Conservation (phyloP, 2,797 vertebrate genomes). For the Rhinatrema bivittatum region DNA sequence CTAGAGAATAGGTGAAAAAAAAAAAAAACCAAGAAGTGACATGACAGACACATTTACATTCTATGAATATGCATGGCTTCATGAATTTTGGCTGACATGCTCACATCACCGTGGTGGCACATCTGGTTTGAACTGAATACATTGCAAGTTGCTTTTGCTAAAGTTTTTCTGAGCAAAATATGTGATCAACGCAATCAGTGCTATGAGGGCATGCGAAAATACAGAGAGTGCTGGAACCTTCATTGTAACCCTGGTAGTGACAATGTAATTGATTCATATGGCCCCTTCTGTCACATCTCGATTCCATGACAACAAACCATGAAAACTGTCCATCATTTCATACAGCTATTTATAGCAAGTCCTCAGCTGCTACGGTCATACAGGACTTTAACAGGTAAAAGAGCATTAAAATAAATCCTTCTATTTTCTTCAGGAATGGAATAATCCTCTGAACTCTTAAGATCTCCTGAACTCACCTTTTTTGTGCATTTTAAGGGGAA, state of each 20-base stretch:
- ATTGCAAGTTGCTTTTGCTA: no score
- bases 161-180: no score
- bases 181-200: no score
- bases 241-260: slow-evolving; percentile 49
- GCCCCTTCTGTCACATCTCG: slow-evolving; percentile 36
- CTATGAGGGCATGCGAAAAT: no score
- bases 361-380: slow-evolving; percentile 56
- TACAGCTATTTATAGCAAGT: slow-evolving; percentile 67
- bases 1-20: no score
- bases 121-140: slow-evolving; percentile 45
- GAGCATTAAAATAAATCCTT: no score
- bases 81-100: slow-evolving; percentile 43
- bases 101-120: slow-evolving; percentile 28
- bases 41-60: slow-evolving; percentile 23
- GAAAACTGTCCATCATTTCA: slow-evolving; percentile 46
- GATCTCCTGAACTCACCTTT: no score
- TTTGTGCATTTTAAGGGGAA: no score
- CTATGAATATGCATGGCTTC: slow-evolving; percentile 23
- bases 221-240: slow-evolving; percentile 45
- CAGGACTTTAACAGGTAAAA: no score
- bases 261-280: slow-evolving; percentile 31
- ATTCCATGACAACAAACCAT: slow-evolving; percentile 48
- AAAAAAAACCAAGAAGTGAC: no score
- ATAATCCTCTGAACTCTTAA: no score
- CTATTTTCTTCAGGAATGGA: no score